phyloP scores from a whole-genome alignment of 2,888 invertebrate species.

The Horisme vitalbata region DNA sequence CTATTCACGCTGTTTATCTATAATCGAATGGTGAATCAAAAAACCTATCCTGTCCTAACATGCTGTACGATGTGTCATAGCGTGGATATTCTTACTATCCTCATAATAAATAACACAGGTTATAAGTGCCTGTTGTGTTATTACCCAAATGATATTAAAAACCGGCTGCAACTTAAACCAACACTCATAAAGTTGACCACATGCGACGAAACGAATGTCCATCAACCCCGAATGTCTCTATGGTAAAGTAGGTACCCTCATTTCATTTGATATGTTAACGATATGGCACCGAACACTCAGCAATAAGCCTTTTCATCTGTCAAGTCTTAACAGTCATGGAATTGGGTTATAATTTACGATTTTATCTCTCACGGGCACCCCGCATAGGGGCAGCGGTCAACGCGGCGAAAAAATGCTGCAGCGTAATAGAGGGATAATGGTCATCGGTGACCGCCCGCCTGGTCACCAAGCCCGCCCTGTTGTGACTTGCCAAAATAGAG shows the following conservation, averaged over 20 bases:
- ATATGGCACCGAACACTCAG: constrained; percentile 66
- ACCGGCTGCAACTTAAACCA: constrained; percentile 31
- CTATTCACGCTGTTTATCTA: constrained; percentile 15
- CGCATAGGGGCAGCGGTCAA: constrained; percentile 78
- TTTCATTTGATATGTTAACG: constrained; percentile 75
- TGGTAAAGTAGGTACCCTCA: constrained; percentile 66
- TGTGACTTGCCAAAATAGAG: constrained; percentile 81
- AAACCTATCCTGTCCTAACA: constrained; percentile 10
- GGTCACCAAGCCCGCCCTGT: constrained; percentile 63
- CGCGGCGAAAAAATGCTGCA: constrained; percentile 67
- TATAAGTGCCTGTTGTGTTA: constrained; percentile 25
- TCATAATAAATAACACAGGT: constrained; percentile 21
- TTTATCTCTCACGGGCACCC: constrained; percentile 75
- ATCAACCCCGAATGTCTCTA: constrained; percentile 66
- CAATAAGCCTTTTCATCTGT: constrained; percentile 81
- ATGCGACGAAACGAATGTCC: constrained; percentile 54
- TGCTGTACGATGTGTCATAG: constrained; percentile 18
- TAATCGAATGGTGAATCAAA: constrained; percentile 18
- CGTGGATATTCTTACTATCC: constrained; percentile 14
- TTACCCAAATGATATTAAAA: constrained; percentile 31
- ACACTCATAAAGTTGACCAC: constrained; percentile 42
- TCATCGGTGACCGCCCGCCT: constrained; percentile 61
- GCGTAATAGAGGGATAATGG: constrained; percentile 66
- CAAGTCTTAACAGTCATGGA: constrained; percentile 78
- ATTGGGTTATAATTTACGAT: constrained; percentile 83